phyloP scores from a whole-genome alignment of 2,797 vertebrate genomes.

The Hoplostethus mediterraneus region DNA sequence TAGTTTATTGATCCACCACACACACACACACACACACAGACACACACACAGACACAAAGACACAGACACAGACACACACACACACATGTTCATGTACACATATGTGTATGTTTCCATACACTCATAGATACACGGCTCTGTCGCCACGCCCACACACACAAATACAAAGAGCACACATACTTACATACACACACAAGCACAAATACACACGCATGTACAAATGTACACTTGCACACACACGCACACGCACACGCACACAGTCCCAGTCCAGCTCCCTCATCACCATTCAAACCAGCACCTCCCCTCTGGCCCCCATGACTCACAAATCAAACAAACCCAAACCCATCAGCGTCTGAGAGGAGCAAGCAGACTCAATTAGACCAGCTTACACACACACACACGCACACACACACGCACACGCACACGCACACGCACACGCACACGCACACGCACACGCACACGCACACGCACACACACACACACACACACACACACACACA shows the following conservation, averaged over 20 bases:
- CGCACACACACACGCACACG: neutral
- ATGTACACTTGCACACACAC: neutral
- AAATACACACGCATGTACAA: neutral
- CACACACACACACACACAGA: neutral
- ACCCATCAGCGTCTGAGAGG: conserved; percentile 12
- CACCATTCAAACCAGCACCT: conserved; percentile 28
- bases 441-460: neutral
- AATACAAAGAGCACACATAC: too few relatives aligned
- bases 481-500: conserved; percentile 1
- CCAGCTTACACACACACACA: neutral
- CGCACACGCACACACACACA: neutral
- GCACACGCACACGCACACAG: conserved; percentile 7
- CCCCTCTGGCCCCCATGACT: conserved; percentile 25
- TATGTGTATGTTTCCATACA: too few relatives aligned
- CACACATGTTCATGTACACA: too few relatives aligned
- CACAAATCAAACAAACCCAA: conserved; percentile 30
- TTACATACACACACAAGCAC: too few relatives aligned
- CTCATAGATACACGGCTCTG: too few relatives aligned
- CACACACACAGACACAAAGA: too few relatives aligned
- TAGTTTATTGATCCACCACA: conserved; percentile 46
- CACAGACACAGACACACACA: too few relatives aligned
- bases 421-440: too few relatives aligned
- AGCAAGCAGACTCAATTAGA: too few relatives aligned
- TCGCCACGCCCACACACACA: too few relatives aligned
- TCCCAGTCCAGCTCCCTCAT: conserved; percentile 17